Conservation (phyloP, 1,140 invertebrate species). For the Chelonus insularis region DNA sequence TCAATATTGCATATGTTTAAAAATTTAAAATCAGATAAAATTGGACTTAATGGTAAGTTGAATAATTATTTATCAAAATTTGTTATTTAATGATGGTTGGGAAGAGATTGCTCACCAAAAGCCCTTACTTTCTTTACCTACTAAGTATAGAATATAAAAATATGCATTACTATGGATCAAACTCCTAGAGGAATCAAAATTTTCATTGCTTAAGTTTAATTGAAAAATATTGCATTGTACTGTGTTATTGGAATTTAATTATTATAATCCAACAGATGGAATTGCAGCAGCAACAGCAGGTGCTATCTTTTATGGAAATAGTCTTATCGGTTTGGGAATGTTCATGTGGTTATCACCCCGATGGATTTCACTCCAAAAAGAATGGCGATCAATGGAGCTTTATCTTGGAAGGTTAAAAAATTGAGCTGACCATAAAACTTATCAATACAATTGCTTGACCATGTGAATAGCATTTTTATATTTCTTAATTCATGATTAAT, state of each 20-base stretch:
- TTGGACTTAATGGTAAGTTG: conserved; percentile 47
- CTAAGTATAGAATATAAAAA: too few relatives aligned
- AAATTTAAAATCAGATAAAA: conserved; percentile 41
- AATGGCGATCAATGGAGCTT: conserved; percentile 56
- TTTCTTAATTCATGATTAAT: too few relatives aligned
- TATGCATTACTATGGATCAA: too few relatives aligned
- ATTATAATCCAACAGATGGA: conserved; percentile 54
- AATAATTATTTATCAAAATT: too few relatives aligned
- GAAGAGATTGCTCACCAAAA: too few relatives aligned
- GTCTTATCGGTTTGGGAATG: conserved; percentile 48
- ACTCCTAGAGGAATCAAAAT: too few relatives aligned
- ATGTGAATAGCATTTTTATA: too few relatives aligned
- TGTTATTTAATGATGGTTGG: too few relatives aligned
- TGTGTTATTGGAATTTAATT: too few relatives aligned
- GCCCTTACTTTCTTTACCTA: too few relatives aligned
- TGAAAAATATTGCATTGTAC: too few relatives aligned
- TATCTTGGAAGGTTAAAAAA: conserved; percentile 50
- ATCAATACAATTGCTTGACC: conserved; percentile 28
- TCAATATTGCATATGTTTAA: conserved; percentile 48
- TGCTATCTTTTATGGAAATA: conserved; percentile 59
- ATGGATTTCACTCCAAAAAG: conserved; percentile 51
- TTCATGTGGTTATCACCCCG: conserved; percentile 53
- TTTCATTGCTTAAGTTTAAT: too few relatives aligned
- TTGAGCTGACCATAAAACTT: conserved; percentile 4
- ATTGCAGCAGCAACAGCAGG: conserved; percentile 57